These are phyloP conservation scores for Kudoa iwatai DNA, from an alignment of 30 jellyfish, hydroid and myxozoan species.

Conservation along the genomic window DNA sequence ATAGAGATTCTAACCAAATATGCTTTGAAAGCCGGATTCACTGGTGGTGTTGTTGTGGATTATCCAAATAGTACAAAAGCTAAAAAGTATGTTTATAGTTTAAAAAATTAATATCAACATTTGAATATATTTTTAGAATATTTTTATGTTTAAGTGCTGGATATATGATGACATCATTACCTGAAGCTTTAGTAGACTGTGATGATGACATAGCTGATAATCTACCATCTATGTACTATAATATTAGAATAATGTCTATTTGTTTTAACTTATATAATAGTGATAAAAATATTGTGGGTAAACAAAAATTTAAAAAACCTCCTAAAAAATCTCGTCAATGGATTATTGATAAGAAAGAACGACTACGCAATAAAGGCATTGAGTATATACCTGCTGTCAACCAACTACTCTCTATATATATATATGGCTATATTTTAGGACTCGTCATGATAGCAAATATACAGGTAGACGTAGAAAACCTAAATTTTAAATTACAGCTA, in stretches of 20 bases:
- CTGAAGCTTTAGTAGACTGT: slow-evolving; percentile 12
- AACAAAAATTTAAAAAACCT: slow-evolving; percentile 5
- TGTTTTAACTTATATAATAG: not conserved
- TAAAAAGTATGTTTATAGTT: slow-evolving; percentile 6
- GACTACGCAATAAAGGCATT: slow-evolving; percentile 31
- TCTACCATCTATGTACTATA: slow-evolving; percentile 3
- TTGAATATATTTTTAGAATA: slow-evolving; percentile 5
- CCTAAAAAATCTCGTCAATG: slow-evolving; percentile 29
- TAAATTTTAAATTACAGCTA: too few species aligned
- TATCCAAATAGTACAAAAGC: slow-evolving; percentile 79
- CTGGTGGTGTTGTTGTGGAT: slow-evolving; percentile 86
- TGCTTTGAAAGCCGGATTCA: slow-evolving; percentile 64
- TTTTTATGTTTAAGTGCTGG: slow-evolving; percentile 67
- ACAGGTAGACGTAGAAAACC: too few species aligned
- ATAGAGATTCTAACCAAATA: slow-evolving; percentile 34
- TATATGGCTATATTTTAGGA: too few species aligned
- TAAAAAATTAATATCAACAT: not conserved
- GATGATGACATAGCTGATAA: slow-evolving; percentile 5
- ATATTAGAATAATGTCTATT: slow-evolving; percentile 1
- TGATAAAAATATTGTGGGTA: not conserved
- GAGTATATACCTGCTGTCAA: too few species aligned
- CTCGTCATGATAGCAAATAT: too few species aligned
- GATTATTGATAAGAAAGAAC: slow-evolving; percentile 33
- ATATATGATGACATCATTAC: slow-evolving; percentile 3
- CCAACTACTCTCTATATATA: too few species aligned